phyloP scores from a whole-genome alignment of 2,113 vertebrate species.

The Platysternon megacephalum region DNA sequence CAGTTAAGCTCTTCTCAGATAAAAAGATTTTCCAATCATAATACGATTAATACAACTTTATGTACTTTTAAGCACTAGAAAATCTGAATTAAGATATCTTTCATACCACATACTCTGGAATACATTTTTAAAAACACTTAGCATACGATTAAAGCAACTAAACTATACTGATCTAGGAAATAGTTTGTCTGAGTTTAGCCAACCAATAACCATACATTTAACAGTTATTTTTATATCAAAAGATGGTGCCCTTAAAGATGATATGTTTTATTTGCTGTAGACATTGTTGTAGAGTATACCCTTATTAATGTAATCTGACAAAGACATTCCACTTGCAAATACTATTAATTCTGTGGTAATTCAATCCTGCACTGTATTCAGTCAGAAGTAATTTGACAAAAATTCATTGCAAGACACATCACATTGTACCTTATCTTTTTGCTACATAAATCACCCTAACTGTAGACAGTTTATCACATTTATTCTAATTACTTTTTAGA shows the following conservation, averaged over 20 bases:
- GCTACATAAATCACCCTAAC: not conserved
- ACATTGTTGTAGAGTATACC: not conserved
- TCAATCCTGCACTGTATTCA: not conserved
- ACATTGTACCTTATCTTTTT: not conserved
- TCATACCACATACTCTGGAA: not conserved
- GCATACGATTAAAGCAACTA: not conserved
- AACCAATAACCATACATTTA: not conserved
- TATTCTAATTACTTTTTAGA: not conserved
- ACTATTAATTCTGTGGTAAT: not conserved
- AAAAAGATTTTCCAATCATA: not conserved
- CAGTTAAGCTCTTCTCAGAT: not conserved
- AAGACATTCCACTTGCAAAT: not conserved
- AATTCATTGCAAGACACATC: not conserved
- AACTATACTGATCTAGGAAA: not conserved
- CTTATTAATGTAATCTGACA: not conserved
- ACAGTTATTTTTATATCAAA: not conserved
- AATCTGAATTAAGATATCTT: not conserved
- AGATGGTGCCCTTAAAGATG: not conserved
- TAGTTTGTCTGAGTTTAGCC: not conserved
- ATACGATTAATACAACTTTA: not conserved
- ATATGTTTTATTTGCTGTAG: not conserved
- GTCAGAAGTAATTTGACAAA: not conserved
- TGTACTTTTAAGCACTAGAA: not conserved
- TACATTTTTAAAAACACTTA: not conserved
- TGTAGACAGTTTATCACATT: rapidly evolving